Evolutionary conservation across 2,797 vertebrate species (phyloP).

Genomic region (Remorina albescens): DNA sequence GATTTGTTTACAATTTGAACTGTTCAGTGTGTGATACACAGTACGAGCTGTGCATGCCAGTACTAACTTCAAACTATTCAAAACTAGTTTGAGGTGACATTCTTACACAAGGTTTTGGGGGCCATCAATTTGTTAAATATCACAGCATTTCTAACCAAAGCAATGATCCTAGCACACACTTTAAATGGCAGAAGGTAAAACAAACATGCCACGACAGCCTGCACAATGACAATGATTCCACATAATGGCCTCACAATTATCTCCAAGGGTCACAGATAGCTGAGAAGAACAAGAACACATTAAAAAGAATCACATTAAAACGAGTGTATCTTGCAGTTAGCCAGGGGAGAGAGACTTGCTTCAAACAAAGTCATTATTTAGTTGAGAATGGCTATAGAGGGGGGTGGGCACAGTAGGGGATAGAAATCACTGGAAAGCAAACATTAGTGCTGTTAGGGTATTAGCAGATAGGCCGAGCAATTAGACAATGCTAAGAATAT

Average conservation of each 20-base stretch:
- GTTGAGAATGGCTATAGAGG: conserved; percentile 35
- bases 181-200: conserved; percentile 34
- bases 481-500: conserved; percentile 48
- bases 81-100: background rate
- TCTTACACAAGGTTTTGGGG: background rate
- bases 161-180: conserved; percentile 9
- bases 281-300: conserved; percentile 56
- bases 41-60: background rate
- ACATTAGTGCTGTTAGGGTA: conserved; percentile 49
- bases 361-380: conserved; percentile 72
- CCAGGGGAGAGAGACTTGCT: conserved; percentile 36
- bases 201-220: conserved; percentile 36
- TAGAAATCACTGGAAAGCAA: conserved; percentile 59
- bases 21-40: too few species aligned
- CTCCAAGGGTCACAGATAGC: conserved; percentile 63
- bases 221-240: conserved; percentile 51
- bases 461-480: conserved; percentile 41
- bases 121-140: conserved; percentile 25
- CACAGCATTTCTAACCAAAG: conserved; percentile 25
- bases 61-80: background rate
- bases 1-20: background rate
- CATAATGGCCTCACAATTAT: conserved; percentile 63
- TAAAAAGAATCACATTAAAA: conserved; percentile 58
- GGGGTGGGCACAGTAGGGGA: conserved; percentile 40
- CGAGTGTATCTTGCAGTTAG: conserved; percentile 54